Percentiles rank a stretch among this genome's conserved stretches.
Conservation (phyloP, 2,113 vertebrate species). For the Hippolais icterina region DNA sequence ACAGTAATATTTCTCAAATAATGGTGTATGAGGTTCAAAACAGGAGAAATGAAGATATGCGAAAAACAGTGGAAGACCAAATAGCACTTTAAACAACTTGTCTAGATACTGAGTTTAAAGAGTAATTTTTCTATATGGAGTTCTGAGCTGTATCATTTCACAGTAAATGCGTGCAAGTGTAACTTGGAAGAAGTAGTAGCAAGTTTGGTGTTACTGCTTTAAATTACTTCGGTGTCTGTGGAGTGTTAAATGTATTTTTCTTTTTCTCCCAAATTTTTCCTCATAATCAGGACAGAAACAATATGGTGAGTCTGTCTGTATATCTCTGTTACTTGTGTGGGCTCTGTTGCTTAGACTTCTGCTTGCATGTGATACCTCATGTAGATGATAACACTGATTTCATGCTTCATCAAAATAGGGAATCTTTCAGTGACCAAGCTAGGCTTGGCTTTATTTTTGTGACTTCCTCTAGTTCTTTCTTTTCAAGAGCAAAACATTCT, state of each 20-base stretch:
- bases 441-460: neutral
- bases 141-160: neutral
- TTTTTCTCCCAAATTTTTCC: slow-evolving; percentile 79
- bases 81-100: neutral
- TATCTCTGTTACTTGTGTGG: slow-evolving; percentile 36
- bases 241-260: slow-evolving; percentile 69
- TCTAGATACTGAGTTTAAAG: neutral
- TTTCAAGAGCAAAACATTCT: neutral
- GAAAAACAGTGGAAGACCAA: neutral
- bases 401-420: neutral
- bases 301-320: slow-evolving; percentile 91
- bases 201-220: neutral
- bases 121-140: neutral
- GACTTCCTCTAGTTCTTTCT: neutral
- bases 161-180: neutral
- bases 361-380: slow-evolving; percentile 51
- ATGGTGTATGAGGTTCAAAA: neutral
- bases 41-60: neutral
- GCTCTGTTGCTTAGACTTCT: slow-evolving; percentile 33
- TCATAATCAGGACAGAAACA: slow-evolving; percentile 98
- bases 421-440: slow-evolving; percentile 2
- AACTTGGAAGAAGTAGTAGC: neutral
- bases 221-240: slow-evolving; percentile 33
- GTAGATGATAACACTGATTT: neutral
- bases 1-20: neutral